Conservation (phyloP, 2,113 vertebrate species). For the Gallinago undulata region DNA sequence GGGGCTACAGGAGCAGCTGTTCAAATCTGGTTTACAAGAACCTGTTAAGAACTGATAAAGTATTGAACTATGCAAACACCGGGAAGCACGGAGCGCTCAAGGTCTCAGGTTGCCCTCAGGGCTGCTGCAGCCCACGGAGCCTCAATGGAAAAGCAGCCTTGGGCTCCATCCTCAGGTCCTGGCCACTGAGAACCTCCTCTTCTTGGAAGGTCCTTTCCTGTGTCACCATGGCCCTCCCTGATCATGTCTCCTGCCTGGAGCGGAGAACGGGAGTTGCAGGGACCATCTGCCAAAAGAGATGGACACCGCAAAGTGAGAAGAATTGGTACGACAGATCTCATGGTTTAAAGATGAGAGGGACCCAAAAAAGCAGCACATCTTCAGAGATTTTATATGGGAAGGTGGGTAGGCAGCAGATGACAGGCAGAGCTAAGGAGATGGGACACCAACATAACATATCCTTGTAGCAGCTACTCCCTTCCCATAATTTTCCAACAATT, state of each 20-base stretch:
- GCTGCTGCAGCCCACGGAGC: neutral
- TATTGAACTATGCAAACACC: neutral
- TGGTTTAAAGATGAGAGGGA: neutral
- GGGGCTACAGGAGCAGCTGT: neutral
- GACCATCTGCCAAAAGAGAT: neutral
- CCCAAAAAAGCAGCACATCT: neutral
- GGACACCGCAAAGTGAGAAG: neutral
- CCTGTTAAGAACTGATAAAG: neutral
- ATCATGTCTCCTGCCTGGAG: neutral
- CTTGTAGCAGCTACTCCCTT: neutral
- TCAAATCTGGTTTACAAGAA: neutral
- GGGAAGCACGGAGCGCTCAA: neutral
- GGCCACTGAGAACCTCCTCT: neutral
- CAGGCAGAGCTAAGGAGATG: neutral
- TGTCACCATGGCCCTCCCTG: neutral
- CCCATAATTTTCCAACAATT: neutral
- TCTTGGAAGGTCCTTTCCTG: neutral
- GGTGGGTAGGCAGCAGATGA: neutral
- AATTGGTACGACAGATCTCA: neutral
- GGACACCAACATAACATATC: neutral
- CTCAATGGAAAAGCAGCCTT: neutral
- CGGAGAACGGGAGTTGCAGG: neutral
- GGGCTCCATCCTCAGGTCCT: neutral
- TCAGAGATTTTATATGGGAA: neutral
- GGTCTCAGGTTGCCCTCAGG: neutral